Evolutionary conservation across 2,888 invertebrate species (phyloP).

Genomic region (Ceriagrion tenellum): DNA sequence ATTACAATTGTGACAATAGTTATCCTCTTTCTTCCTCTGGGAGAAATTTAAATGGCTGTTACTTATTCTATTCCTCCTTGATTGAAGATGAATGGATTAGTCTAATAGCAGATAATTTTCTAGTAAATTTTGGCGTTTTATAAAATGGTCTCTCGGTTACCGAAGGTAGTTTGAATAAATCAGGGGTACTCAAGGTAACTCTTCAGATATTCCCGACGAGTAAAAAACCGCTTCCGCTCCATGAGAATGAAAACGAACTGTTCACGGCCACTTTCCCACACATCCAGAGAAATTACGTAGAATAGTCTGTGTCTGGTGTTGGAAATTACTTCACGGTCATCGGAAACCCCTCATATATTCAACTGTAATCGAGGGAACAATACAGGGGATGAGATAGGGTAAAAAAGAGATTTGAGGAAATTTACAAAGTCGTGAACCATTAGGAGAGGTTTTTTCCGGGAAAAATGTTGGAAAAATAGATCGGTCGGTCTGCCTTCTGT

Average conservation of each 20-base stretch:
- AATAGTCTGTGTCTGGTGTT: neutral
- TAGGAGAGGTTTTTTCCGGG: neutral
- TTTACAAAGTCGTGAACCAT: neutral
- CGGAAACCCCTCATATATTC: neutral
- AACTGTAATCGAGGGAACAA: neutral
- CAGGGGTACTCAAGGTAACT: neutral
- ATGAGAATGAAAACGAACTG: neutral
- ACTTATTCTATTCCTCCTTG: too few relatives aligned
- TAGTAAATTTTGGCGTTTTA: too few relatives aligned
- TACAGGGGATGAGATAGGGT: neutral
- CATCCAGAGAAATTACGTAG: neutral
- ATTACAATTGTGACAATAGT: too few relatives aligned
- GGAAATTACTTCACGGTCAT: neutral
- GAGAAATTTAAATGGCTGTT: too few relatives aligned
- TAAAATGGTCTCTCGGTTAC: neutral
- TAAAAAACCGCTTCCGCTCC: neutral
- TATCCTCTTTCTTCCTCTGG: too few relatives aligned
- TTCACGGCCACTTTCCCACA: neutral
- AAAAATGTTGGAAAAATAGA: too few relatives aligned
- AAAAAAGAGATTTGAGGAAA: too few relatives aligned
- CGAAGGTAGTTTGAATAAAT: neutral
- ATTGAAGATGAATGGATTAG: too few relatives aligned
- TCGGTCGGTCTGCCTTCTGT: too few relatives aligned
- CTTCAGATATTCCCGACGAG: neutral
- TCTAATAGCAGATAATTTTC: too few relatives aligned